Conservation (phyloP, 2,113 vertebrate genomes). For the Sinocyclocheilus anophthalmus region DNA sequence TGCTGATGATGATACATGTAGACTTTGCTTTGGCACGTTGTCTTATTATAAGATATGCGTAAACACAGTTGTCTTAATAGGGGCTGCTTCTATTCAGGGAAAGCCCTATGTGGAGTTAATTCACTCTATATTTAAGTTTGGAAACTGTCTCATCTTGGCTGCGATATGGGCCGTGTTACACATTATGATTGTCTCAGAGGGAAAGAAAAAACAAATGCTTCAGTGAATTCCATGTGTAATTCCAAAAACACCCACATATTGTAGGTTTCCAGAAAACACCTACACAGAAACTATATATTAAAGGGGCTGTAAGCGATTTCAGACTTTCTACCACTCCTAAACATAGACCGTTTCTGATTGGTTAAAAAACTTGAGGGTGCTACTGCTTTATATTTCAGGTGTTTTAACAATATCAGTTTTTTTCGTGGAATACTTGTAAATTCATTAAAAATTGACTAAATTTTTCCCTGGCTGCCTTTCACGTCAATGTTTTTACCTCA, state of each 20-base stretch:
- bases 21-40: constrained; percentile 4
- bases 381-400: neutral
- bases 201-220: neutral
- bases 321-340: neutral
- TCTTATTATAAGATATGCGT: constrained; percentile 10
- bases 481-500: neutral
- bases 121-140: constrained; percentile 10
- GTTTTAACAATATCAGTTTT: neutral
- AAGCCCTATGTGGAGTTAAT: neutral
- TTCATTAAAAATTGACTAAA: neutral
- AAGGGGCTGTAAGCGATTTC: neutral
- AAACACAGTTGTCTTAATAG: constrained; percentile 15
- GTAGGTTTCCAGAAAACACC: constrained; percentile 15
- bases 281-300: constrained; percentile 6
- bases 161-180: neutral
- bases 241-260: constrained; percentile 21
- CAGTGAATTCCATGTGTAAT: neutral
- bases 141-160: neutral
- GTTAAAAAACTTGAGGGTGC: neutral
- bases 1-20: constrained; percentile 7
- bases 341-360: neutral
- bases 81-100: neutral
- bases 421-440: neutral
- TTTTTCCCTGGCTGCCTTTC: neutral
- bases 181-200: neutral